These are phyloP conservation scores for Leucozona laternaria DNA, from an alignment of 2,888 invertebrate species.

Conservation along the genomic window DNA sequence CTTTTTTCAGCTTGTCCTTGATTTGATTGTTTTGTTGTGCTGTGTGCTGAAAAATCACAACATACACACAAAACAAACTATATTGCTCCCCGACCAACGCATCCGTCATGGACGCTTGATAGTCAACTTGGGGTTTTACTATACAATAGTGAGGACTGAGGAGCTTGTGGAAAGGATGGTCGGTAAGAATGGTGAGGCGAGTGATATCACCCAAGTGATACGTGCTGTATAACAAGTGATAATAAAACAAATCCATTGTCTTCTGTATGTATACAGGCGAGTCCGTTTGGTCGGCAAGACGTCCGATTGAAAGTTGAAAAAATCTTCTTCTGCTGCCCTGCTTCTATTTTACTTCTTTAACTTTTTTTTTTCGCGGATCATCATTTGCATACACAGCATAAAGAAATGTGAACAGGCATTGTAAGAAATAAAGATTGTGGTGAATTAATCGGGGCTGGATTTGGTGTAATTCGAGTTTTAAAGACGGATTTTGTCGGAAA, in stretches of 20 bases:
- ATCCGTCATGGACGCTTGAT: conserved; percentile 72
- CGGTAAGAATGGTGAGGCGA: conserved; percentile 11
- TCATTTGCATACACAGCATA: conserved; percentile 65
- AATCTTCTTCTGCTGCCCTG: background rate
- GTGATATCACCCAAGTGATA: conserved; percentile 66
- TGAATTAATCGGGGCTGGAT: background rate
- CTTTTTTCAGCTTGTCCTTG: conserved; percentile 54
- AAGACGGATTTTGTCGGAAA: too few species aligned
- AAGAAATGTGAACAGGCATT: conserved; percentile 51
- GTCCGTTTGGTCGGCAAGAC: conserved; percentile 14
- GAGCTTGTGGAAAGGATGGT: background rate
- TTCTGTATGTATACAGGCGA: conserved; percentile 24
- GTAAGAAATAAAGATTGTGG: conserved; percentile 58
- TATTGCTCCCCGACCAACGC: conserved; percentile 27
- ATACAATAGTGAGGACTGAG: too few species aligned
- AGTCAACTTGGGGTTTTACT: conserved; percentile 59
- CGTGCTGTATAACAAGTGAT: conserved; percentile 72
- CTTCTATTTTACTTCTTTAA: conserved; percentile 3
- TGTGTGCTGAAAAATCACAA: conserved; percentile 23
- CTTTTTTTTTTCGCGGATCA: conserved; percentile 47
- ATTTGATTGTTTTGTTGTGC: conserved; percentile 47
- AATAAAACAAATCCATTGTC: conserved; percentile 73
- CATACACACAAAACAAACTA: conserved; percentile 37
- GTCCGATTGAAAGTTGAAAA: conserved; percentile 50
- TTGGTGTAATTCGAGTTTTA: background rate